Evolutionary conservation across 2,888 invertebrate genomes (phyloP), one percentile per base, ranked within the genome.

Genomic region (Synanthedon andrenaeformis): DNA sequence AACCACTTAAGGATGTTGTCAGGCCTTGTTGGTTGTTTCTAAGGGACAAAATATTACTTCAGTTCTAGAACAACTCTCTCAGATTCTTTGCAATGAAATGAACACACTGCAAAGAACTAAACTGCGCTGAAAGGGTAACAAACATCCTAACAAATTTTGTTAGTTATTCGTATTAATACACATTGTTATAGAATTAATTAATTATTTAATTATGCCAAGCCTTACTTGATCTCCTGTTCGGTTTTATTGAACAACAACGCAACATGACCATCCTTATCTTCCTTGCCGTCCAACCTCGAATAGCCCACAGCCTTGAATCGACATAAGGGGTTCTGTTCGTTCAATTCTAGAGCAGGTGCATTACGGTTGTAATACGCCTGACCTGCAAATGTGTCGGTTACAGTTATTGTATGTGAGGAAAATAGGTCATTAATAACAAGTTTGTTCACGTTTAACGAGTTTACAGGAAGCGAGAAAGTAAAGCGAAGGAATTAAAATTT

Each of bases 231-330:
- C 60, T 95, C 94, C n/a, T 92, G 88, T 56, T 93, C 91, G 56
- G 94, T 90, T 70, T 96, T 96, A 67, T 92, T 94, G 65, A 99
- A 93, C 54, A 93, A 89, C 59, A 99, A 74, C 3, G 94, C 93
- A 0, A 99, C 96, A 49, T 96, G 88, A 0, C 99, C 99, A 66
- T 98, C 95, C 67, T 96, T 95, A 72, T 97, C 96, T 57, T 95
- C 95, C 52, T 93, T 91, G 3, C 92, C 92, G 0, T 97, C 95
- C 61, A 98, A 90, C 17, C 93, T 91, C 62, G 95, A 96, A 74
- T 98, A 99, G 0, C 96, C 96, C 53, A 99, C 94, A 0, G 97
- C 95, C 82, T 98, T 99, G 74, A 99, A 97, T 49, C 96, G 91
- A 69, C 96, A 98, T 52, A 97, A 91, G 0, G 96, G 95, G 77